Conservation (phyloP, 2,113 vertebrate species). For the Syngnathus scovelli region DNA sequence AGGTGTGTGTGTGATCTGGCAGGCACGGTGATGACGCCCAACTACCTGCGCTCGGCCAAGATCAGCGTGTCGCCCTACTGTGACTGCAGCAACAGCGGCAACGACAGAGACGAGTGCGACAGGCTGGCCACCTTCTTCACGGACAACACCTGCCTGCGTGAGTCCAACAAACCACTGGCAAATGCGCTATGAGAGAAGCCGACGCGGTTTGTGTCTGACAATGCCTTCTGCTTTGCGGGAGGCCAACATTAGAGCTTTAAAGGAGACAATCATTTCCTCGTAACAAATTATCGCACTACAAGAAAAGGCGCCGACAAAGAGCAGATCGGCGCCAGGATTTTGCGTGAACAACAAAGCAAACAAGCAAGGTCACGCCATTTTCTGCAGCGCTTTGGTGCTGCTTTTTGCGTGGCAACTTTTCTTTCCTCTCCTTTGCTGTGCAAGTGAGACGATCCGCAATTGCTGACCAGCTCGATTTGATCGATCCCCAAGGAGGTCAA, state of each 20-base stretch:
- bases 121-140: slow-evolving; percentile 90
- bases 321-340: too few relatives aligned
- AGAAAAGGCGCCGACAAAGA: too few relatives aligned
- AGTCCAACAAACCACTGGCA: slow-evolving; percentile 56
- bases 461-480: too few relatives aligned
- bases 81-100: slow-evolving; percentile 91
- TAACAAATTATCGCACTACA: background rate
- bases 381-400: too few relatives aligned
- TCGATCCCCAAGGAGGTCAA: too few relatives aligned
- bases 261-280: background rate
- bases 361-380: too few relatives aligned
- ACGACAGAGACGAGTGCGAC: slow-evolving; percentile 83
- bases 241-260: background rate
- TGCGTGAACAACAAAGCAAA: too few relatives aligned
- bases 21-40: slow-evolving; percentile 95
- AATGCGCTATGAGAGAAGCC: background rate
- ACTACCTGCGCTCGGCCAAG: slow-evolving; percentile 86
- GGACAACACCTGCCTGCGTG: slow-evolving; percentile 91
- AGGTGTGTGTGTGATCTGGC: background rate
- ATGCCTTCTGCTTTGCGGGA: background rate
- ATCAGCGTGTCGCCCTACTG: slow-evolving; percentile 95
- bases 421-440: too few relatives aligned
- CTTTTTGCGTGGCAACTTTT: too few relatives aligned
- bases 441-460: too few relatives aligned
- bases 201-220: background rate